Conservation (phyloP, 2,888 invertebrate species). For the Patella caerulea region DNA sequence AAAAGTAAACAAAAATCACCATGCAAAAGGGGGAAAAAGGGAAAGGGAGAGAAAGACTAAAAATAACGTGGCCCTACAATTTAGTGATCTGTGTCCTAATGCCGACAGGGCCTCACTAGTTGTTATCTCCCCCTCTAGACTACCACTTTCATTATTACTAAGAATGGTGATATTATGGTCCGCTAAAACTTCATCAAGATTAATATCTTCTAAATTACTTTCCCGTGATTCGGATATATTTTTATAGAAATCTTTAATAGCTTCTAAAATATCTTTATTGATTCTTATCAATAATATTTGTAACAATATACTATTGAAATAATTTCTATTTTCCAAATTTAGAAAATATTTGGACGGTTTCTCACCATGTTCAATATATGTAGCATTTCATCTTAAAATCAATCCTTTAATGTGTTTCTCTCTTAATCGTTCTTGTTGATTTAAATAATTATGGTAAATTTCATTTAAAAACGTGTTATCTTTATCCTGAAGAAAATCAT, state of each 20-base stretch:
- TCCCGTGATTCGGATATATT: background rate
- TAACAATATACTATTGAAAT: background rate
- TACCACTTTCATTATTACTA: background rate
- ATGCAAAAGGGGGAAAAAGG: too few species aligned
- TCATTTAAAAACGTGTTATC: conserved; percentile 5
- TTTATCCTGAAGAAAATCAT: background rate
- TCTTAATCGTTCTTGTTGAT: background rate
- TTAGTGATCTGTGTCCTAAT: background rate
- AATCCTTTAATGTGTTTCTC: background rate
- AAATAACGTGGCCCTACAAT: too few species aligned
- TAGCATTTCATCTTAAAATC: background rate
- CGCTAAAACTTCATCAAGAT: background rate
- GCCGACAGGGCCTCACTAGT: background rate
- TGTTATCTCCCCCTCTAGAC: background rate
- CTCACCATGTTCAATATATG: background rate
- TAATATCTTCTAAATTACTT: background rate
- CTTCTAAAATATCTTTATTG: background rate
- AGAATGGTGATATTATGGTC: background rate
- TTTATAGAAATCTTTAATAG: background rate
- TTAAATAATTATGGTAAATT: conserved; percentile 3
- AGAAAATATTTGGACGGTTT: background rate
- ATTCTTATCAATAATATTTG: conserved; percentile 5
- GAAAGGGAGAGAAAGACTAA: too few species aligned
- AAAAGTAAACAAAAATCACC: too few species aligned
- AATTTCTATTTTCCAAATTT: conserved; percentile 2